Percentiles rank a stretch among this genome's conserved stretches.
phyloP scores from a whole-genome alignment of 37 sponge, comb jelly and placozoan genomes.

The Eunapius fragilis region DNA sequence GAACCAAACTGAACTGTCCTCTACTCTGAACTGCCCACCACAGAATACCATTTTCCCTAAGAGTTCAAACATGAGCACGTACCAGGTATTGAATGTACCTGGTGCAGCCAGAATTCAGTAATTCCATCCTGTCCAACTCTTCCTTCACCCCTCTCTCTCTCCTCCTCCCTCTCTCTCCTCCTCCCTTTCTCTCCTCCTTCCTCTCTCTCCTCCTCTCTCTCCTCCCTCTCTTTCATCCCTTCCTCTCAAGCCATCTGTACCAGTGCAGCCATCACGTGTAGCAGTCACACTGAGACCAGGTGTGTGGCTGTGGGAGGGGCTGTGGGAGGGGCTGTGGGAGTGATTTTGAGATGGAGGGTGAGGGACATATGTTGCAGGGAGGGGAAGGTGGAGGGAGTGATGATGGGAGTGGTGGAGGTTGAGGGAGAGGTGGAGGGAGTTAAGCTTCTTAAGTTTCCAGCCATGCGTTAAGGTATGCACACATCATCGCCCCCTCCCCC shows the following conservation, averaged over 20 bases:
- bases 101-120: no score
- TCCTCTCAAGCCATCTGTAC: conserved; percentile 1
- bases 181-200: background rate
- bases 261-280: conserved; percentile 11
- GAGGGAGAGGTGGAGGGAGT: no score
- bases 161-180: background rate
- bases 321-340: background rate
- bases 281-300: conserved; percentile 19
- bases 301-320: background rate
- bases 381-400: background rate
- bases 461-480: background rate
- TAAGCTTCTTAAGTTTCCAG: no score
- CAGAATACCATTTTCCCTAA: conserved; percentile 26
- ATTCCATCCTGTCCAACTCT: background rate
- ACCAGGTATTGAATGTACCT: background rate
- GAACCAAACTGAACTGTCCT: conserved; percentile 26
- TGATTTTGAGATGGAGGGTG: background rate
- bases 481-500: no score
- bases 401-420: background rate
- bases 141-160: background rate
- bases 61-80: conserved; percentile 3
- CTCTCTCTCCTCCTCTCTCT: background rate
- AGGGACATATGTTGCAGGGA: background rate
- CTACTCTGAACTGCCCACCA: conserved; percentile 13
- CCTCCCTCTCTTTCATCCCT: background rate